These are phyloP conservation scores for Axea sp. DNA, from an alignment of 2,888 invertebrate genomes.

Conservation along the genomic window DNA sequence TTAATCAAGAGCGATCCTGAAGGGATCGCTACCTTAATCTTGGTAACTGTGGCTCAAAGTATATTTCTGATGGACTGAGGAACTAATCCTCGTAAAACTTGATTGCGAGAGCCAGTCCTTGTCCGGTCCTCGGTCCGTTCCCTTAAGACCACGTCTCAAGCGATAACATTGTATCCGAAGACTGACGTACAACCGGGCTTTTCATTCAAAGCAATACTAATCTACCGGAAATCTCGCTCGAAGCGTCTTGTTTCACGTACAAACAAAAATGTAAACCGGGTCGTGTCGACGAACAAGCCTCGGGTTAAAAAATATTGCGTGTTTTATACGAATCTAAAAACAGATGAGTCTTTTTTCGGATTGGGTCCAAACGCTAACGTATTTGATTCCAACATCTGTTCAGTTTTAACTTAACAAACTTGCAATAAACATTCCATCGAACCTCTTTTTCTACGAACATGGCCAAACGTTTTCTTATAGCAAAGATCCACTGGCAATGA, in stretches of 20 bases:
- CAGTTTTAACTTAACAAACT: conserved; percentile 13
- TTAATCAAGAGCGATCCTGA: conserved; percentile 53
- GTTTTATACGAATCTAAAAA: conserved; percentile 6
- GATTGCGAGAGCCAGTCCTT: conserved; percentile 23
- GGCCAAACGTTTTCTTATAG: no score
- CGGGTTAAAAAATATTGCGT: conserved; percentile 7
- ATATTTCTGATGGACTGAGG: conserved; percentile 25
- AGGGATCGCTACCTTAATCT: conserved; percentile 45
- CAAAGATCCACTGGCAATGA: no score
- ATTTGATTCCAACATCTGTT: conserved; percentile 49
- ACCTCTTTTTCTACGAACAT: no score
- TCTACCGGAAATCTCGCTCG: conserved; percentile 37
- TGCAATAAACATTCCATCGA: conserved; percentile 39
- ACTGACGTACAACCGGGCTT: conserved; percentile 23
- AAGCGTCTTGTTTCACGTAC: conserved; percentile 9
- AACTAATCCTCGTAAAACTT: conserved; percentile 53
- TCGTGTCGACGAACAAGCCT: background rate
- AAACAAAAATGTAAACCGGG: conserved; percentile 19
- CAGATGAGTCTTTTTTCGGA: conserved; percentile 28
- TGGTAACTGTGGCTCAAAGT: conserved; percentile 20
- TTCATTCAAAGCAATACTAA: conserved; percentile 37
- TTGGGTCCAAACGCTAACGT: background rate
- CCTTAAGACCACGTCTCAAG: conserved; percentile 21
- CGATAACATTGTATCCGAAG: conserved; percentile 50
- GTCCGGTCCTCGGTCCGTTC: conserved; percentile 8